Conservation (phyloP, 2,888 invertebrate species). For the Mesopsocus fuscifrons region DNA sequence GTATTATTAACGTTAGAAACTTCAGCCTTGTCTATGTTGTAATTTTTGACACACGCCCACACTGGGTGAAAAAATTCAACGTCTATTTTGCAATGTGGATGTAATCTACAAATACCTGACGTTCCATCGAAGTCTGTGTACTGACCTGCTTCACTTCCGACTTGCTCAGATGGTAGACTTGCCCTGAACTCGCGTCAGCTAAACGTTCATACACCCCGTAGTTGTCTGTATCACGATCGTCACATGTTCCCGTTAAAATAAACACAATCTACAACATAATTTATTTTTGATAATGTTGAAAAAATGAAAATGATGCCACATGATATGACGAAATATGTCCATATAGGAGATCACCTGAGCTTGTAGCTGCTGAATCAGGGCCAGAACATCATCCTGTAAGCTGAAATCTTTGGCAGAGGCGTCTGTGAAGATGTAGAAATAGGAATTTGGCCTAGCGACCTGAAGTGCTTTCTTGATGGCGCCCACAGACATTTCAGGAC, state of each 20-base stretch:
- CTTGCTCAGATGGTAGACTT: conserved; percentile 50
- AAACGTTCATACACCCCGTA: conserved; percentile 50
- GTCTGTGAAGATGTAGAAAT: conserved; percentile 58
- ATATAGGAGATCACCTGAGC: conserved; percentile 48
- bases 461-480: conserved; percentile 47
- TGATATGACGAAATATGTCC: too few relatives aligned
- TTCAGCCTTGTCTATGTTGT: too few relatives aligned
- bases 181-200: conserved; percentile 52
- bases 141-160: conserved; percentile 45
- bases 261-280: conserved; percentile 40
- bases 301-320: too few relatives aligned
- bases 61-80: too few relatives aligned
- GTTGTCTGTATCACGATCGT: conserved; percentile 37
- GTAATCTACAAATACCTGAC: too few relatives aligned
- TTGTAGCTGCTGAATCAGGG: conserved; percentile 49
- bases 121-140: too few relatives aligned
- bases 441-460: conserved; percentile 42
- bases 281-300: neutral
- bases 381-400: conserved; percentile 38
- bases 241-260: conserved; percentile 52
- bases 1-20: too few relatives aligned
- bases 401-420: conserved; percentile 48
- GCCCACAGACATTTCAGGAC: conserved; percentile 48
- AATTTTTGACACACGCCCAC: too few relatives aligned
- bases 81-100: too few relatives aligned